Evolutionary conservation across 2,888 invertebrate genomes (phyloP).

Genomic region (Drosophila colorata): DNA sequence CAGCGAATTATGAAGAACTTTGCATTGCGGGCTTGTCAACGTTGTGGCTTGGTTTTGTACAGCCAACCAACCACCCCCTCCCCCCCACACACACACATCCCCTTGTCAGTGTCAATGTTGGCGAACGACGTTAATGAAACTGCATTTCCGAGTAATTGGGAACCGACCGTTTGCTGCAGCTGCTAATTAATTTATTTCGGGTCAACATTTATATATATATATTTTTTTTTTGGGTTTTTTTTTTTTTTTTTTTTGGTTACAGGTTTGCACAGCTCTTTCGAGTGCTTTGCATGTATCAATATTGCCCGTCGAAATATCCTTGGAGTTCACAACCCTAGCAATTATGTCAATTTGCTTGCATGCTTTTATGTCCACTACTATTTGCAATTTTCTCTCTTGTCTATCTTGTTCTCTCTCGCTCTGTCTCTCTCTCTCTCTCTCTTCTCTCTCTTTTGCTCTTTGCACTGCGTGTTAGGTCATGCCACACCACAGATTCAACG

Average conservation of each 20-base stretch:
- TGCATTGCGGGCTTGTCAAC: too few species aligned
- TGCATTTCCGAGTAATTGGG: not conserved
- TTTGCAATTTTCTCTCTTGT: not conserved
- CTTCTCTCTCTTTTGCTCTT: not conserved
- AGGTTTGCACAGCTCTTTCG: constrained; percentile 11
- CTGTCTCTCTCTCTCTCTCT: not conserved
- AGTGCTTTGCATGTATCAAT: constrained; percentile 17
- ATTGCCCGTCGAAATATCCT: not conserved
- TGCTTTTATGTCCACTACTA: constrained; percentile 10
- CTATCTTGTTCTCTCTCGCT: constrained; percentile 2
- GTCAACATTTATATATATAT: not conserved
- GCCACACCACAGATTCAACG: too few species aligned
- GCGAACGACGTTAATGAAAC: too few species aligned
- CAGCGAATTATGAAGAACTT: too few species aligned
- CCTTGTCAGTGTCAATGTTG: too few species aligned
- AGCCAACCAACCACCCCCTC: too few species aligned
- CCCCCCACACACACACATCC: too few species aligned
- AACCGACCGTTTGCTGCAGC: not conserved
- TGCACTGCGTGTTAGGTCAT: not conserved
- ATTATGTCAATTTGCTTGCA: constrained; percentile 39
- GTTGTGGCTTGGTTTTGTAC: too few species aligned
- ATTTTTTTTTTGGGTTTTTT: not conserved
- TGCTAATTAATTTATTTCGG: constrained; percentile 32
- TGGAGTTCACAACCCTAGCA: constrained; percentile 10
- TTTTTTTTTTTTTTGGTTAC: not conserved